phyloP scores from a whole-genome alignment of 2,797 vertebrate species.

The Holocentrus rufus region DNA sequence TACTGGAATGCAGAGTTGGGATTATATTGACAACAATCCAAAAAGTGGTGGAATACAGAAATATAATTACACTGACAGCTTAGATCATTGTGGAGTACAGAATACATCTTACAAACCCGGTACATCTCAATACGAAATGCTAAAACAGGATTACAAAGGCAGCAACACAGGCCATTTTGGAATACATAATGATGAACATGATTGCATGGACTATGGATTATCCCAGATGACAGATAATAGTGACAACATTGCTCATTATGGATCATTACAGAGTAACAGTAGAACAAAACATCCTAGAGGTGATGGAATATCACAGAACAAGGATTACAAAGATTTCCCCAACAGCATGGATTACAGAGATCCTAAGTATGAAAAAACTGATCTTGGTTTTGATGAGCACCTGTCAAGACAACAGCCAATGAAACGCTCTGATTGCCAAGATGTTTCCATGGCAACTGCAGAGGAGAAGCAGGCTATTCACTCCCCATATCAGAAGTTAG shows the following conservation, averaged over 20 bases:
- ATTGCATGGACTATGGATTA: background rate
- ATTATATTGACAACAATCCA: background rate
- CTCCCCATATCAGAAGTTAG: background rate
- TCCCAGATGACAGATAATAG: slow-evolving; percentile 4
- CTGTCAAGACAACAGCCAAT: slow-evolving; percentile 19
- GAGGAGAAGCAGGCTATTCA: background rate
- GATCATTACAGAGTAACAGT: slow-evolving; percentile 28
- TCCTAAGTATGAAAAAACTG: slow-evolving; percentile 5
- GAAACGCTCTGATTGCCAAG: slow-evolving; percentile 23
- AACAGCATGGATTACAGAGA: background rate
- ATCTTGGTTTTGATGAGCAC: slow-evolving; percentile 30
- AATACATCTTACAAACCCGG: slow-evolving; percentile 10
- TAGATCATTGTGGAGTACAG: slow-evolving; percentile 9
- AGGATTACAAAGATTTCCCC: background rate
- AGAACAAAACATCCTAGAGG: slow-evolving; percentile 3
- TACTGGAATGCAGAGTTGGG: background rate
- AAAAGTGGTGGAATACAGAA: background rate
- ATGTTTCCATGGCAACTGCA: background rate
- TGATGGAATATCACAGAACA: background rate
- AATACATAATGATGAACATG: slow-evolving; percentile 8
- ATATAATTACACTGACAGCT: background rate
- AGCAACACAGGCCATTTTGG: slow-evolving; percentile 11
- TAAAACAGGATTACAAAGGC: slow-evolving; percentile 20
- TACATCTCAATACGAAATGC: background rate
- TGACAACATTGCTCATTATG: slow-evolving; percentile 18